Evolutionary conservation across 2,113 vertebrate species (phyloP).

Genomic region (Brachypodius melanocephalos): DNA sequence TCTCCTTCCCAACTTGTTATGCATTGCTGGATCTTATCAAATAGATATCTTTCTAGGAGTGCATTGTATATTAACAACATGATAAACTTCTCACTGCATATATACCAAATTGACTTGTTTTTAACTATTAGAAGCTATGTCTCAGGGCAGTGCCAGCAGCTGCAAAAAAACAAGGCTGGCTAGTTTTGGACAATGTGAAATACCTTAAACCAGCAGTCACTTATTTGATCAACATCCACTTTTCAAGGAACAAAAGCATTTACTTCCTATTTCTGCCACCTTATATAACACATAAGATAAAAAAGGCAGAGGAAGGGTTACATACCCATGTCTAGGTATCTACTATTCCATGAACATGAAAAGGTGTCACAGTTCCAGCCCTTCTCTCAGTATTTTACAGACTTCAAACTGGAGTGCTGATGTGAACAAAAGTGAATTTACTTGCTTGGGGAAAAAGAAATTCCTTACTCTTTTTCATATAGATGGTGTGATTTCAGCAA

Average conservation of each 20-base stretch:
- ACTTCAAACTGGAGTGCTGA: background rate
- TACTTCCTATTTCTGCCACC: background rate
- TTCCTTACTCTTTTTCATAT: background rate
- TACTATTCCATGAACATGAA: background rate
- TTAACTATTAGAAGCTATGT: background rate
- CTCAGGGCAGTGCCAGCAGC: background rate
- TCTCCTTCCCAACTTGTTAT: background rate
- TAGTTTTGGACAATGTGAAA: background rate
- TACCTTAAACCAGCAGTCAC: background rate
- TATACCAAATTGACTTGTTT: background rate
- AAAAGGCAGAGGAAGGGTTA: background rate
- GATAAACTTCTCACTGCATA: background rate
- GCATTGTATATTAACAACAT: background rate
- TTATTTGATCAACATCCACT: background rate
- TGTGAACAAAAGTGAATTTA: background rate
- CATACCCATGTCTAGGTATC: background rate
- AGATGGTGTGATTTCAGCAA: background rate
- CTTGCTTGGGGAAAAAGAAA: background rate
- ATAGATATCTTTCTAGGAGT: background rate
- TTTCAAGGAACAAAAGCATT: background rate
- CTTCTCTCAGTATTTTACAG: background rate
- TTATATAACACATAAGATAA: background rate
- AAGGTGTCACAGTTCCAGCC: background rate
- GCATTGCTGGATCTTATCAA: background rate
- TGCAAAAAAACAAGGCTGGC: background rate